Evolutionary conservation across 2,113 vertebrate species (phyloP), one percentile per base, ranked within the genome.

Genomic region (Azemiops feae): DNA sequence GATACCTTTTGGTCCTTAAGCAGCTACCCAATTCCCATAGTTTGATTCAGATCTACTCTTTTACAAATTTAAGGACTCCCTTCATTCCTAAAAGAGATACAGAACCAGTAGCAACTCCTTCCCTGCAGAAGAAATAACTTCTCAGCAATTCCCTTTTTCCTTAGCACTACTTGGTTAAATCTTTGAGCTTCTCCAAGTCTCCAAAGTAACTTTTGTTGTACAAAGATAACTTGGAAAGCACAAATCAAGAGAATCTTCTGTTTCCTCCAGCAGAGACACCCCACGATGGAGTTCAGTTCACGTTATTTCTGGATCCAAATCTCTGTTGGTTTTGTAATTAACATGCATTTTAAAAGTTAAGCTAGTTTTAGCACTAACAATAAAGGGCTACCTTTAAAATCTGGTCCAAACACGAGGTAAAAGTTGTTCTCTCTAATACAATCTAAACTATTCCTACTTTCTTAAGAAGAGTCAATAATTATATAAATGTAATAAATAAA

Each of bases 401-500:
- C 34, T 47, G 34, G 34, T 39, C 92, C 14, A 93, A 91, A 5
- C 39, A 85, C 39, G 87, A 53, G 74, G 10, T 53, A 89, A 81
- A 39, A 34, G 85, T 23, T 53, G 91, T 87, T 89, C 92, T 30
- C n/a, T 93, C 90, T 89, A 88, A 93, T 89, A 34, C 20, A 92
- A 92, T 39, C 53, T 57, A 89, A 45, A 60, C 64, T 93, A 86
- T 89, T 86, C 53, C 1, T 92, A 93, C 16, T 50, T 64, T 27
- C 87, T 91, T 85, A 89, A 57, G 91, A 87, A 64, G 60, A 43
- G 58, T 50, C 47, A 69, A n/a, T 90, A 27, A 4, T 25, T 94
- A 27, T n/a, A 64, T 64, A n/a, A 64, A 4, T 64, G 11, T 10
- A 64, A 64, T 64, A 64, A 64, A n/a, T 58, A 58, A 58, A 23